Conservation (phyloP, 2,113 vertebrate genomes). For the Paedocypris sp. region DNA sequence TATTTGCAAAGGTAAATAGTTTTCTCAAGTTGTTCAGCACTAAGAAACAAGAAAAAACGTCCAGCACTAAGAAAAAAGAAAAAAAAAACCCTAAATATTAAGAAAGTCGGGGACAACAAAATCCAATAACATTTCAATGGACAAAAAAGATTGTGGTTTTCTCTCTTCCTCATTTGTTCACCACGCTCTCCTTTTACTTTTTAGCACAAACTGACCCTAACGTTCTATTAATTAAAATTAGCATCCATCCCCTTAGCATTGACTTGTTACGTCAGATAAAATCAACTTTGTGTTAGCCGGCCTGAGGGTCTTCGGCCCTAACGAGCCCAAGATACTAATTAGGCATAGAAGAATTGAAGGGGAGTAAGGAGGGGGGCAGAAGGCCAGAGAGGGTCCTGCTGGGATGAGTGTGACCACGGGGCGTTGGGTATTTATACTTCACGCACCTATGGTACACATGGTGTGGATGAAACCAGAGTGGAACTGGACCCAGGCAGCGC, state of each 20-base stretch:
- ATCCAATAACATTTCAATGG: too few relatives aligned
- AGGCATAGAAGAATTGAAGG: slow-evolving; percentile 40
- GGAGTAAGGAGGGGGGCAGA: slow-evolving; percentile 27
- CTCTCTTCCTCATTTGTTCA: slow-evolving; percentile 30
- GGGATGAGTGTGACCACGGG: slow-evolving; percentile 43
- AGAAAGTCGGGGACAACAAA: too few relatives aligned
- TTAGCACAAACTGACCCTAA: slow-evolving; percentile 59
- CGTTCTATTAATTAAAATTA: slow-evolving; percentile 72
- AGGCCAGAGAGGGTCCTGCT: slow-evolving; percentile 52
- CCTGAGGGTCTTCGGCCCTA: slow-evolving; percentile 52
- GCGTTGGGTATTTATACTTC: slow-evolving; percentile 60
- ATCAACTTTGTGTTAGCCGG: slow-evolving; percentile 60
- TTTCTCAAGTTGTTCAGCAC: too few relatives aligned
- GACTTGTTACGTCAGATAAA: slow-evolving; percentile 69
- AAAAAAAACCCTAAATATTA: too few relatives aligned
- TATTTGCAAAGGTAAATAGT: too few relatives aligned
- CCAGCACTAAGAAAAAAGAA: too few relatives aligned
- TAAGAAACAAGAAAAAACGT: too few relatives aligned
- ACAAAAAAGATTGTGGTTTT: slow-evolving; percentile 13
- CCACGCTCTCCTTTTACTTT: slow-evolving; percentile 33
- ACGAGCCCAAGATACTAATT: slow-evolving; percentile 68
- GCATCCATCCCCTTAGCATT: slow-evolving; percentile 64
- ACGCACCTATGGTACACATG: slow-evolving; percentile 46
- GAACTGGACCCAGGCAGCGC: slow-evolving; percentile 26
- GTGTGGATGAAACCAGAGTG: slow-evolving; percentile 32